Conservation (phyloP, 2,888 invertebrate species). For the Magallana nippona region DNA sequence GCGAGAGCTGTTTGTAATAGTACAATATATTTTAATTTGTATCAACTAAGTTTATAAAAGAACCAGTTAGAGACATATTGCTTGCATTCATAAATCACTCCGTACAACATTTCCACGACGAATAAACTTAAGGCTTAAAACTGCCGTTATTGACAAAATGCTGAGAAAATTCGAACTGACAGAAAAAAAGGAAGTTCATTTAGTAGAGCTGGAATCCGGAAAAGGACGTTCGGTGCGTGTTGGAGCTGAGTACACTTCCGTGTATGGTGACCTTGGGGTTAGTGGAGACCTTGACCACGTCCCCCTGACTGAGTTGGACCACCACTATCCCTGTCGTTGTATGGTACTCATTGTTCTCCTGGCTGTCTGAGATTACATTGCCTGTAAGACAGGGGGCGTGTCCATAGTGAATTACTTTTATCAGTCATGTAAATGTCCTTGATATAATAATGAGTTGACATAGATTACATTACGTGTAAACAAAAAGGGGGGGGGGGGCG, state of each 20-base stretch:
- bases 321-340: neutral
- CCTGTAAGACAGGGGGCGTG: neutral
- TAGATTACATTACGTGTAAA: too few relatives aligned
- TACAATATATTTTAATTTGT: too few relatives aligned
- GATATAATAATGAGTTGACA: neutral
- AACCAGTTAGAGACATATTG: too few relatives aligned
- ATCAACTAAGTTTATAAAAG: too few relatives aligned
- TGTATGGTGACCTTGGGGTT: neutral
- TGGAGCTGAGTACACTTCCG: slow-evolving; percentile 1
- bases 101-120: too few relatives aligned
- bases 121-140: too few relatives aligned
- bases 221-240: neutral
- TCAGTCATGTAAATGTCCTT: neutral
- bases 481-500: too few relatives aligned
- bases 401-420: too few relatives aligned
- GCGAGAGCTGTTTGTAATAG: too few relatives aligned
- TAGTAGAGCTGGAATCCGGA: slow-evolving; percentile 20
- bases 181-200: neutral
- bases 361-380: neutral
- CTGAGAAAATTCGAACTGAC: neutral
- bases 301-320: neutral
- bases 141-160: neutral
- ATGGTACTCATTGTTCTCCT: slow-evolving; percentile 1
- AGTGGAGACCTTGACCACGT: neutral
- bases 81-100: neutral